Conservation (phyloP, 1,140 invertebrate genomes). For the Rhyzopertha dominica region DNA sequence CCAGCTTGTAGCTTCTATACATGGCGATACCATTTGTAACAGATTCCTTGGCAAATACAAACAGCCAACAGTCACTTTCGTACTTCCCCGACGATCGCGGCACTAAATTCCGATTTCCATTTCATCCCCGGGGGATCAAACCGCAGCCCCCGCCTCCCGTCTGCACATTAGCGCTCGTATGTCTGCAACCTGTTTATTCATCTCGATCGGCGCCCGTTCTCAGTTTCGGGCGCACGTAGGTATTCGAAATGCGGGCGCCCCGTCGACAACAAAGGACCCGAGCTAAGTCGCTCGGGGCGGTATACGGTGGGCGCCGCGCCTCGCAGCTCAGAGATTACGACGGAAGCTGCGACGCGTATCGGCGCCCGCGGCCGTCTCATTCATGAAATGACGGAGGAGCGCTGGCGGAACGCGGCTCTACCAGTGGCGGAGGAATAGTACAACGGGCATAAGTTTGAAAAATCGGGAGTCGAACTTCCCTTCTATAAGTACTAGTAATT, state of each 20-base stretch:
- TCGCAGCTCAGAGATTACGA: slow-evolving; percentile 32
- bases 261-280: background rate
- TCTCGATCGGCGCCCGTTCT: background rate
- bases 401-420: slow-evolving; percentile 3
- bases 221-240: background rate
- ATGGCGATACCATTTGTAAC: too few relatives aligned
- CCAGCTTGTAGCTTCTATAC: too few relatives aligned
- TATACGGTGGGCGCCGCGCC: slow-evolving; percentile 19
- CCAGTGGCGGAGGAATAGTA: slow-evolving; percentile 7
- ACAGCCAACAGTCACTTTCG: too few relatives aligned
- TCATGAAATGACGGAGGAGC: slow-evolving; percentile 31
- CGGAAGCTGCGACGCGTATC: slow-evolving; percentile 30
- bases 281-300: slow-evolving; percentile 20
- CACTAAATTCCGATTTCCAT: too few relatives aligned
- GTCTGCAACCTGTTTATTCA: slow-evolving; percentile 5
- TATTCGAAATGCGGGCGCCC: background rate
- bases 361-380: slow-evolving; percentile 25
- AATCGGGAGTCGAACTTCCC: too few relatives aligned
- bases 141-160: too few relatives aligned
- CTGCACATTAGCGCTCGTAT: slow-evolving; percentile 4
- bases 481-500: too few relatives aligned
- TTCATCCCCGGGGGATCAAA: too few relatives aligned
- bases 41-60: too few relatives aligned
- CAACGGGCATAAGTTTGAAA: too few relatives aligned
- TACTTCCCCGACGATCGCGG: too few relatives aligned